Base-by-base conservation (phyloP, 2,888 invertebrate genomes). In the Encarsia formosa region DNA sequence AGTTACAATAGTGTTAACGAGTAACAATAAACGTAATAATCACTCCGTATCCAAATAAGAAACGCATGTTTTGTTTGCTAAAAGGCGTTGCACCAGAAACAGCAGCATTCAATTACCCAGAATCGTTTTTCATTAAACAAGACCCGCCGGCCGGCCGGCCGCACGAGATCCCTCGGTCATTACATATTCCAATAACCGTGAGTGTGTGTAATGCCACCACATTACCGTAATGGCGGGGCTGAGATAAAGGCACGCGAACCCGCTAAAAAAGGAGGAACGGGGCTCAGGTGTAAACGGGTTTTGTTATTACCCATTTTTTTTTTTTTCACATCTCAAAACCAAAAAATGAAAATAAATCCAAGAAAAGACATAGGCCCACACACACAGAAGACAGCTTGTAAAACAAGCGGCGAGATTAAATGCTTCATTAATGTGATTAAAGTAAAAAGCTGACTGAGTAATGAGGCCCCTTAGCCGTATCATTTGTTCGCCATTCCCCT, bases 371-470 rank as follows among this genome's bases (percentile, higher is more conserved):
- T 57, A 61, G 63, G 71, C 67, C 70, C 72, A 73, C 73, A 73
- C 71, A 71, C 65, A 65, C n/a, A n/a, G n/a, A n/a, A n/a, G 67
- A 59, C 66, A 66, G 69, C 70, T 70, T 69, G 72, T 72, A 72
- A 73, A 71, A 72, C 73, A 72, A 67, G 71, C 70, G 64, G 71
- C 55, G 69, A 71, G 73, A 73, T 73, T 72, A 72, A 73, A 72
- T 70, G 72, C 71, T 72, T 73, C 73, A 72, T 73, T 73, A 73
- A 73, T 71, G 71, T 71, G 73, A 73, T 73, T 72, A 71, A 73
- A 71, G 71, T 67, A 73, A 72, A 73, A 73, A 73, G 69, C 69
- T 67, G 70, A 60, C 62, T 70, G 72, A 73, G 68, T 71, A 73
- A 73, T 70, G 73, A 71, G 68, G 58, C 58, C 48, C 63, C 34